Conservation (phyloP, 2,888 invertebrate species). For the Prosapia bicincta region DNA sequence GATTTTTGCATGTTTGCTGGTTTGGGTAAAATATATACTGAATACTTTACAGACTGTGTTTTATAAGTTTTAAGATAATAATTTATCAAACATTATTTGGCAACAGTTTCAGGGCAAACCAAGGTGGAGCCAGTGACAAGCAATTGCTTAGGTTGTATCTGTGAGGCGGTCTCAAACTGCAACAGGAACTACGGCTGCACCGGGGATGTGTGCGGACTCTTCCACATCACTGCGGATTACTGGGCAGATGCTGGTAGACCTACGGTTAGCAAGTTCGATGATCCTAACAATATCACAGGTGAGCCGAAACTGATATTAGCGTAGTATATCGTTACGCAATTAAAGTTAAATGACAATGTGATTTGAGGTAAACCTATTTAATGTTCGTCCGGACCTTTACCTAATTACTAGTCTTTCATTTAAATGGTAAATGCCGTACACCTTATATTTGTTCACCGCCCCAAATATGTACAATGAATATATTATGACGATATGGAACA, state of each 20-base stretch:
- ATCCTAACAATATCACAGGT: slow-evolving; percentile 47
- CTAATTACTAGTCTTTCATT: too few relatives aligned
- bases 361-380: background rate
- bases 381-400: too few relatives aligned
- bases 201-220: slow-evolving; percentile 76
- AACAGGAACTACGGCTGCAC: slow-evolving; percentile 59
- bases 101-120: background rate
- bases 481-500: too few relatives aligned
- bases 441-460: too few relatives aligned
- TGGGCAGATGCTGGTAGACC: slow-evolving; percentile 81
- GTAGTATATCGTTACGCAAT: background rate
- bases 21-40: too few relatives aligned
- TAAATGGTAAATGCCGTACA: too few relatives aligned
- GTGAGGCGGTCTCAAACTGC: slow-evolving; percentile 75
- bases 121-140: slow-evolving; percentile 56
- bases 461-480: too few relatives aligned
- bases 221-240: slow-evolving; percentile 82
- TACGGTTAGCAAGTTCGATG: slow-evolving; percentile 53
- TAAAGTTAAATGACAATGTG: background rate
- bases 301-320: too few relatives aligned
- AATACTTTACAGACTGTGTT: too few relatives aligned
- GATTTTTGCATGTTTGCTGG: too few relatives aligned
- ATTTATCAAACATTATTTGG: too few relatives aligned
- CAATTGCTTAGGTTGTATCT: slow-evolving; percentile 76
- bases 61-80: too few relatives aligned